A percentile compares a stretch with the other conserved stretches of the same genome.
Conservation (phyloP, 2,888 invertebrate genomes). For the Drosophila buzzatii region DNA sequence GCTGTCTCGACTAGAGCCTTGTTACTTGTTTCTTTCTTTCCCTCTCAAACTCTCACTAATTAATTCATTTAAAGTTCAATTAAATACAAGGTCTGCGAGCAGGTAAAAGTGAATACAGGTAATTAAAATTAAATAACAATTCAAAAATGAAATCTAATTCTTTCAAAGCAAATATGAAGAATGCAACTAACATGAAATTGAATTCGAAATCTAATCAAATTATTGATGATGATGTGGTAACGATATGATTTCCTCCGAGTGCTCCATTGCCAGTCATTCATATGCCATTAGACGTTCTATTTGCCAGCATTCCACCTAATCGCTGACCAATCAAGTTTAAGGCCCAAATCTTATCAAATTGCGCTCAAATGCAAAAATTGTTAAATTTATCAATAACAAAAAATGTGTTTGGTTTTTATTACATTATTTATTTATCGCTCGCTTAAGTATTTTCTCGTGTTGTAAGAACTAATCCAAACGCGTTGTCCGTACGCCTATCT, state of each 20-base stretch:
- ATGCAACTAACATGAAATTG: constrained; percentile 17
- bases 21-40: not conserved
- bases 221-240: constrained; percentile 14
- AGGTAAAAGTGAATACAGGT: constrained; percentile 1
- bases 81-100: not conserved
- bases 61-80: constrained; percentile 11
- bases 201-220: not conserved
- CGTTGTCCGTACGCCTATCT: not conserved
- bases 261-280: not conserved
- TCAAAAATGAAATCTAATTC: not conserved
- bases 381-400: constrained; percentile 47
- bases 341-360: constrained; percentile 41
- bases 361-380: constrained; percentile 33
- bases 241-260: constrained; percentile 1
- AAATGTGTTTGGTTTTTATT: not conserved
- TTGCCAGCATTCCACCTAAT: constrained; percentile 12
- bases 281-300: not conserved
- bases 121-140: constrained; percentile 5
- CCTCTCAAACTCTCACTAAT: not conserved
- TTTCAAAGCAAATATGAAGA: not conserved
- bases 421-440: constrained; percentile 16
- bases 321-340: too few relatives aligned
- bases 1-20: too few relatives aligned
- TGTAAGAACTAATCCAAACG: constrained; percentile 1
- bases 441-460: constrained; percentile 43